phyloP scores from a whole-genome alignment of 2,888 invertebrate genomes.

The Ceramica pisi region DNA sequence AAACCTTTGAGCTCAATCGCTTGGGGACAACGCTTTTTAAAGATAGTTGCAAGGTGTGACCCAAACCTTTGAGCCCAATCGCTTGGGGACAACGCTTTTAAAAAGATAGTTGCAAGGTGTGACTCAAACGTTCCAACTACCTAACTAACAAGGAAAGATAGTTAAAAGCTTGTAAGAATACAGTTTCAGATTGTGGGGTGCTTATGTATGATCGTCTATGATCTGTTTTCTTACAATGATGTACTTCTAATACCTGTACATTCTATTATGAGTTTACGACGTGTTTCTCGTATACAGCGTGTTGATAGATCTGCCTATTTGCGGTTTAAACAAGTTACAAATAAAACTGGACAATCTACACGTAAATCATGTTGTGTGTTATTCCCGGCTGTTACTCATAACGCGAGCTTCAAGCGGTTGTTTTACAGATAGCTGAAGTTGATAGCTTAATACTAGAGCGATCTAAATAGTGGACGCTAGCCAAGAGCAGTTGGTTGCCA shows the following conservation, averaged over 20 bases:
- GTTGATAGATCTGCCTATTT: slow-evolving; percentile 16
- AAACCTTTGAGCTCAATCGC: neutral
- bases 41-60: no score
- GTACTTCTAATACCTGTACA: neutral
- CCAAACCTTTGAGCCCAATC: neutral
- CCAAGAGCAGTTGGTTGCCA: slow-evolving; percentile 12
- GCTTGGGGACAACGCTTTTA: neutral
- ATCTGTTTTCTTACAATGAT: neutral
- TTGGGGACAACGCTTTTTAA: no score
- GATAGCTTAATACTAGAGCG: slow-evolving; percentile 16
- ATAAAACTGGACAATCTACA: slow-evolving; percentile 6
- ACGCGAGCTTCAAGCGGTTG: slow-evolving; percentile 1
- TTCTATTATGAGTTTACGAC: neutral
- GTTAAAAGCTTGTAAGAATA: no score
- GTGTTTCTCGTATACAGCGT: neutral
- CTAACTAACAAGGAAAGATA: no score
- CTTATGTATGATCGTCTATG: slow-evolving; percentile 1
- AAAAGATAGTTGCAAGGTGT: no score
- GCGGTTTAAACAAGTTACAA: slow-evolving; percentile 18
- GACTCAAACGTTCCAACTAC: no score
- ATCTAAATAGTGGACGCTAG: slow-evolving; percentile 32
- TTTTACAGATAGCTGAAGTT: slow-evolving; percentile 21
- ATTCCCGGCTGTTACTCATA: slow-evolving; percentile 9
- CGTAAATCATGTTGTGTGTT: slow-evolving; percentile 14
- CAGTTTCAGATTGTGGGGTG: neutral